Evolutionary conservation across 2,888 invertebrate genomes (phyloP).

Genomic region (Philereme vetulata): DNA sequence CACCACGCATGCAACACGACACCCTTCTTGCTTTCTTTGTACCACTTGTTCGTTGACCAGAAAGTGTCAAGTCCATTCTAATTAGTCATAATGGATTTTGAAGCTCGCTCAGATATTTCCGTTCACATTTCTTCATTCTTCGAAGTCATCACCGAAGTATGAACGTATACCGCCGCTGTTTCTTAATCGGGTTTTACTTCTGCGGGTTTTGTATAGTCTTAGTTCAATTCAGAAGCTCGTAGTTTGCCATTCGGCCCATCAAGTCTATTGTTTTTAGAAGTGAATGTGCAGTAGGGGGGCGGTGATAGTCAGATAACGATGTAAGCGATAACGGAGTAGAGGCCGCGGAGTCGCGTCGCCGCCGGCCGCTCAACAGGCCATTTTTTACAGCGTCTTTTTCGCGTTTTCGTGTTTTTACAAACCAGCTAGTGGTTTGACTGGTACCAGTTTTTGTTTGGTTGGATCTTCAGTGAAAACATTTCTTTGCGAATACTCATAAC

Average conservation of each 20-base stretch:
- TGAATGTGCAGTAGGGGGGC: conserved; percentile 62
- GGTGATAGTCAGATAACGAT: conserved; percentile 72
- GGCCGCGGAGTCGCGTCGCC: conserved; percentile 51
- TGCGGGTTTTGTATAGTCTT: conserved; percentile 14
- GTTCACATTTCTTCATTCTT: conserved; percentile 24
- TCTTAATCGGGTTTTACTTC: conserved; percentile 1
- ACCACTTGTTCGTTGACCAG: conserved; percentile 51
- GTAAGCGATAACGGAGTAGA: conserved; percentile 65
- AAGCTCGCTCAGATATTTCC: conserved; percentile 28
- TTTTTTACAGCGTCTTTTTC: conserved; percentile 21
- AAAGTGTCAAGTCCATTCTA: conserved; percentile 50
- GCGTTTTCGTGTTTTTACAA: conserved; percentile 29
- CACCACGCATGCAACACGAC: conserved; percentile 37
- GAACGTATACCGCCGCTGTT: background rate
- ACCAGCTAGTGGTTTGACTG: conserved; percentile 18
- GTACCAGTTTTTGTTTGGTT: conserved; percentile 20
- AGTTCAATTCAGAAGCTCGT: conserved; percentile 33
- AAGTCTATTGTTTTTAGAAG: conserved; percentile 37
- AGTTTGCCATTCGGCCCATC: conserved; percentile 44
- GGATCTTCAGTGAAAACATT: conserved; percentile 17
- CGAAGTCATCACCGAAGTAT: conserved; percentile 22
- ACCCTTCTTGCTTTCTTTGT: conserved; percentile 51
- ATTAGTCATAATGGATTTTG: conserved; percentile 44
- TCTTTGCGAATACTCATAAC: background rate
- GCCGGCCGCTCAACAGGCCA: conserved; percentile 14